Evolutionary conservation across 2,797 vertebrate genomes (phyloP).

Genomic region (Hybognathus amarus): DNA sequence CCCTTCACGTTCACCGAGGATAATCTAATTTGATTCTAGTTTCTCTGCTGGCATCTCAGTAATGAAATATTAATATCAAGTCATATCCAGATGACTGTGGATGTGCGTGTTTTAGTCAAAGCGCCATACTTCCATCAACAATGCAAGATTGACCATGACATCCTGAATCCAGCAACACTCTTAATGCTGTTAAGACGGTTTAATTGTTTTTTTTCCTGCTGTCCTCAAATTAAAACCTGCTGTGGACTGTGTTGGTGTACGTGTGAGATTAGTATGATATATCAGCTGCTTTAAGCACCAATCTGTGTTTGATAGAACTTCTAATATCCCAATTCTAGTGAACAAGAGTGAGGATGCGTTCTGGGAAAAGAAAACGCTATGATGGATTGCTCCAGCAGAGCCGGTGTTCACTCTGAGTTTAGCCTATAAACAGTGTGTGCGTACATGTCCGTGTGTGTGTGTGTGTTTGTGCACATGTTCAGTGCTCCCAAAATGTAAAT

Average conservation of each 20-base stretch:
- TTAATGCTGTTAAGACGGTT: not conserved
- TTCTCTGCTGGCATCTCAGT: constrained; percentile 1
- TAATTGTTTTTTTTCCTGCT: not conserved
- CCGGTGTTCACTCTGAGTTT: constrained; percentile 27
- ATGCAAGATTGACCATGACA: not conserved
- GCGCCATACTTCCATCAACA: not conserved
- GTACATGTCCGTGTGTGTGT: not conserved
- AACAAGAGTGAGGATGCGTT: constrained; percentile 17
- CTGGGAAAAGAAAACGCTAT: constrained; percentile 6
- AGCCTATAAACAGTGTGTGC: not conserved
- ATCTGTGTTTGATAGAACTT: not conserved
- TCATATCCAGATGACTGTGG: constrained; percentile 10
- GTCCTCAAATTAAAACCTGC: constrained; percentile 4
- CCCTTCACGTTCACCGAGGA: not conserved
- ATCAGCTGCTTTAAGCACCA: constrained; percentile 2
- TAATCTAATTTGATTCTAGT: constrained; percentile 8
- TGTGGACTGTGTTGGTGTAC: constrained; percentile 23
- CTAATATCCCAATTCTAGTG: not conserved
- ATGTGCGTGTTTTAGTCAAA: not conserved
- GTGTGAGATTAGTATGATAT: not conserved
- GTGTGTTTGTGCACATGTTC: not conserved
- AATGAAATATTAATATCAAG: constrained; percentile 25
- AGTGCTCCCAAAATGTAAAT: not conserved
- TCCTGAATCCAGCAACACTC: not conserved
- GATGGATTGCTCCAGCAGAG: constrained; percentile 1